Conservation (phyloP, 2,888 invertebrate species). For the Cryptocephalus moraei region DNA sequence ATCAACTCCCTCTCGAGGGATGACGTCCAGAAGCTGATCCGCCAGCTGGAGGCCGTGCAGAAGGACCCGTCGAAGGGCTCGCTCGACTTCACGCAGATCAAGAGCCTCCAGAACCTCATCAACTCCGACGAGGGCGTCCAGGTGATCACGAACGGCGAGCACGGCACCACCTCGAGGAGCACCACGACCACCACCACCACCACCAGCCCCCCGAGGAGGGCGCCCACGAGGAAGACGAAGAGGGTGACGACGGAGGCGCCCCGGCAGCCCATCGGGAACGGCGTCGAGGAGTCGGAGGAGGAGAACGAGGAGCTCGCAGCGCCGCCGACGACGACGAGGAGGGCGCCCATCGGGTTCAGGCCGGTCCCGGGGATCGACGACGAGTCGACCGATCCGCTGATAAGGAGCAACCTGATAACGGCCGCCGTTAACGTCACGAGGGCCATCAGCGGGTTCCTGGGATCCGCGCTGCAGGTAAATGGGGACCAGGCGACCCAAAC, state of each 20-base stretch:
- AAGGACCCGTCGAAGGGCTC: slow-evolving; percentile 29
- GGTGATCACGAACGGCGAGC: slow-evolving; percentile 20
- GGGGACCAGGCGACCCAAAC: no score
- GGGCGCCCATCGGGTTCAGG: slow-evolving; percentile 30
- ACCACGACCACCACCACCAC: slow-evolving; percentile 6
- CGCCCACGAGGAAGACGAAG: slow-evolving; percentile 1
- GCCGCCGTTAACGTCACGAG: slow-evolving; percentile 68
- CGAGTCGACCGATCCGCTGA: slow-evolving; percentile 25
- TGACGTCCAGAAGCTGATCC: slow-evolving; percentile 28
- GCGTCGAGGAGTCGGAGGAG: slow-evolving; percentile 17
- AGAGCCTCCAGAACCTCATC: slow-evolving; percentile 26
- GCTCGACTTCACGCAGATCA: slow-evolving; percentile 28
- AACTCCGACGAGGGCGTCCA: slow-evolving; percentile 22
- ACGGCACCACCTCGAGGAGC: slow-evolving; percentile 20
- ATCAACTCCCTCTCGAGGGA: slow-evolving; percentile 19
- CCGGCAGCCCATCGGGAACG: not conserved
- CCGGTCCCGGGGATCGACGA: slow-evolving; percentile 33
- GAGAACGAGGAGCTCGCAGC: slow-evolving; percentile 12
- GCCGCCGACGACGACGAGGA: slow-evolving; percentile 13
- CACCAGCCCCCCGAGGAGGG: slow-evolving; percentile 3
- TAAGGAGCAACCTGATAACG: slow-evolving; percentile 48
- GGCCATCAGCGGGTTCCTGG: slow-evolving; percentile 68
- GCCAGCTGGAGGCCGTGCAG: slow-evolving; percentile 31
- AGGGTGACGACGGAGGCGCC: slow-evolving; percentile 1
- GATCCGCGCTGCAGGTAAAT: slow-evolving; percentile 63